phyloP scores from a whole-genome alignment of 2,797 vertebrate genomes.

The Oceanodroma leucorhoa region DNA sequence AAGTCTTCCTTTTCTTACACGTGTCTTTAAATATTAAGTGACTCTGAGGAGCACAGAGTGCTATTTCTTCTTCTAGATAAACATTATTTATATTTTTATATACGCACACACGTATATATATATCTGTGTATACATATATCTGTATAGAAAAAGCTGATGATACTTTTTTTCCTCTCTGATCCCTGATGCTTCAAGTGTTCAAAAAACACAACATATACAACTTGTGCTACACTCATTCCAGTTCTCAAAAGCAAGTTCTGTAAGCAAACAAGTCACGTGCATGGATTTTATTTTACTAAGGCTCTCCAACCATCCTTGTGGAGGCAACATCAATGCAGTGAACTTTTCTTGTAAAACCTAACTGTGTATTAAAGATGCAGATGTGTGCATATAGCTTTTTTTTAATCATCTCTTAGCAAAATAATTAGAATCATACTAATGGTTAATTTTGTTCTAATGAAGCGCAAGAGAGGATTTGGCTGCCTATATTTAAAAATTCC shows the following conservation, averaged over 20 bases:
- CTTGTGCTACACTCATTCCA: background rate
- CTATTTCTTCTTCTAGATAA: background rate
- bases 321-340: background rate
- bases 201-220: background rate
- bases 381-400: background rate
- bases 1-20: conserved; percentile 70
- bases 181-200: background rate
- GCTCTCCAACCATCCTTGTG: background rate
- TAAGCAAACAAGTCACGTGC: background rate
- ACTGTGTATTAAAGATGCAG: background rate
- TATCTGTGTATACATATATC: accelerated
- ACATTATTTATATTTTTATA: background rate
- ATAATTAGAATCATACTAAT: background rate
- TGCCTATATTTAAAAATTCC: background rate
- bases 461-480: background rate
- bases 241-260: background rate
- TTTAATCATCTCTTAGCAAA: background rate
- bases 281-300: background rate
- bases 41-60: background rate
- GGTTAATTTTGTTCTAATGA: background rate
- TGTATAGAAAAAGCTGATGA: background rate
- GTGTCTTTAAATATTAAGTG: background rate
- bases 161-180: background rate
- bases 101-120: accelerated
- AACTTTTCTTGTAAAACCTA: background rate